Evolutionary conservation across 2,888 invertebrate species (phyloP).

Genomic region (Hemithea aestivaria): DNA sequence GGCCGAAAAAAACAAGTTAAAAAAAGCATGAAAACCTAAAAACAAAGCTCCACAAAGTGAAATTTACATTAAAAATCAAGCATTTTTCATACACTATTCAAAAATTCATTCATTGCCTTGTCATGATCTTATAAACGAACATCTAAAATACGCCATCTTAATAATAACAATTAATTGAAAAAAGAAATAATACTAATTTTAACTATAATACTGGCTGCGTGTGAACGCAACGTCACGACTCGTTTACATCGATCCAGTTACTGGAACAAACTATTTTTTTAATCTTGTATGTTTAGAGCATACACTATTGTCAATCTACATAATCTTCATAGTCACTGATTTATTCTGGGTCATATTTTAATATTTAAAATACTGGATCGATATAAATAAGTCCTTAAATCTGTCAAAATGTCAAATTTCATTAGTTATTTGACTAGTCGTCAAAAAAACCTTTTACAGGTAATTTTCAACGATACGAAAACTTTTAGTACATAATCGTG

Average conservation of each 20-base stretch:
- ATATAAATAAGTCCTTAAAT: slow-evolving; percentile 21
- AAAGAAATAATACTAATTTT: slow-evolving; percentile 60
- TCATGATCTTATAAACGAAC: slow-evolving; percentile 72
- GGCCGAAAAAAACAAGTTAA: slow-evolving; percentile 37
- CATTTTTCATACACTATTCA: slow-evolving; percentile 44
- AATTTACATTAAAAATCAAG: slow-evolving; percentile 59
- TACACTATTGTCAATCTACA: too few relatives aligned
- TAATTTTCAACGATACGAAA: slow-evolving; percentile 25
- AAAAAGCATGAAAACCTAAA: slow-evolving; percentile 44
- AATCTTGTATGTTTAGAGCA: too few relatives aligned
- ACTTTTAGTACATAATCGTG: slow-evolving; percentile 18
- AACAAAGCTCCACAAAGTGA: slow-evolving; percentile 58
- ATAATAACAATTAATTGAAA: slow-evolving; percentile 36
- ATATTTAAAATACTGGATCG: slow-evolving; percentile 3
- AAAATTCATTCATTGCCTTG: slow-evolving; percentile 62
- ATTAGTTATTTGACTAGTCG: slow-evolving; percentile 71
- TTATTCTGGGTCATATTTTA: too few relatives aligned
- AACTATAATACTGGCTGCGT: slow-evolving; percentile 59
- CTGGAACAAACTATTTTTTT: neutral
- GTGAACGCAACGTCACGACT: slow-evolving; percentile 28
- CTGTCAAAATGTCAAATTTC: slow-evolving; percentile 56
- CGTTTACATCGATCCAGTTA: slow-evolving; percentile 16
- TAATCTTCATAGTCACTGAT: too few relatives aligned
- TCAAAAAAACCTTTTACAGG: slow-evolving; percentile 45
- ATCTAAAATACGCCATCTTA: slow-evolving; percentile 77